Evolutionary conservation across 2,797 vertebrate species (phyloP), one percentile per base, ranked within the genome.

Genomic region (Sebastes taczanowskii): DNA sequence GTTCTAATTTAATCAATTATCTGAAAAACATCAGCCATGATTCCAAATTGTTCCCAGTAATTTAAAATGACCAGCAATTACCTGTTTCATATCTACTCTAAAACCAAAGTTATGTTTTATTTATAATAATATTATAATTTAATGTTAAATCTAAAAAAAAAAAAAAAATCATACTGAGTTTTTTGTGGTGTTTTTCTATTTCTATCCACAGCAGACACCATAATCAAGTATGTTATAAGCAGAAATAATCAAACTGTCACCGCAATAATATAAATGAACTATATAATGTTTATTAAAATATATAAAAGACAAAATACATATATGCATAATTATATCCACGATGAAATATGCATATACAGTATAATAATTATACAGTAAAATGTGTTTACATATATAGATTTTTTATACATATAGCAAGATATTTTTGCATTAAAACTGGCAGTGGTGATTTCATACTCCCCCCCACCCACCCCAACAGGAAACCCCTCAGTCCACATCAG

Each of bases 221-320:
- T 42, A 3, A 62, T 73, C 10, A 53, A 11, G 6, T 46, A 27
- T 42, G 5, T 55, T 27, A 35, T 56, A 23, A 80, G 35, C 49
- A 76, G 25, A 77, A 89, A 82, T 29, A 87, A 82, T 83, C 34
- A 75, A 74, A 55, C 25, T 2, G 25, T 58, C 34, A 11, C 52
- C 56, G 72, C 74, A 83, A 75, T 59, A 62, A 74, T 81, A 83
- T 86, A 80, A 92, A 91, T 92, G 84, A 90, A 92, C 85, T 92
- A 94, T 92, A 94, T 93, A 91, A 89, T 4, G 91, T 96, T 96
- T 96, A 96, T 96, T 96, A 95, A 95, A 95, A 96, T 95, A 95
- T 95, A 95, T 94, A 95, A 93, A 95, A 93, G 88, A 94, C 90
- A 93, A 93, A 91, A 90, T 90, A 93, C 89, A 94, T 91, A 94